Evolutionary conservation across 2,888 invertebrate genomes (phyloP), one percentile per base, ranked within the genome.

Genomic region (Eristalis pertinax): DNA sequence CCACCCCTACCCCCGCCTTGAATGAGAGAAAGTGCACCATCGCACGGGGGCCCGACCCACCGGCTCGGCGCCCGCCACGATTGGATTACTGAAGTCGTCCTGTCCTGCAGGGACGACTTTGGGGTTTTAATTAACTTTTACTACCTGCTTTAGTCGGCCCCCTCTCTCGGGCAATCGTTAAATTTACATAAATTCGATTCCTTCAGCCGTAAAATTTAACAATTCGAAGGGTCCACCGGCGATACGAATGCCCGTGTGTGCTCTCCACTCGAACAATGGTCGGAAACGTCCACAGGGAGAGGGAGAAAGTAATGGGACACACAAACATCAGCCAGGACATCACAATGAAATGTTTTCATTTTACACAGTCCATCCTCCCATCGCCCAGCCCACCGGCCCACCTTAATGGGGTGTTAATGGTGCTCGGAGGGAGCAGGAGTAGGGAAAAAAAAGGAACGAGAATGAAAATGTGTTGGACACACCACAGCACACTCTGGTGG

Each of bases 161-260:
- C 70, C 15, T 8, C 63, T 24, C 24, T 41, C 24, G 7, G 68
- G 41, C 63, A 76, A 73, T 24, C 84, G 84, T 84, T 81, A 81
- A 84, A 84, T 84, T 84, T 80, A 84, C 84, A 84, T 84, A 84
- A 81, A 84, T 84, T 84, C 84, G 84, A 84, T 84, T 81, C 81
- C 84, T 84, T 72, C 41, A n/a, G 63, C 62, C 84, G 72, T 84
- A 81, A 84, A 84, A 84, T 81, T 84, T 84, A 67, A 81, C 81
- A 81, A 81, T 84, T 56, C 80, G 56, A 80, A 74, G 62, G 84
- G 74, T 80, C 75, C 72, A 67, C 13, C 29, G 35, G 35, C 24
- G 24, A 38, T 2, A 38, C 13, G 19, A 15, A 7, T 0, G 7
- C 43, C 4, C 15, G 15, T 13, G n/a, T 50, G 43, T 50, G n/a